phyloP scores from a whole-genome alignment of 2,797 vertebrate genomes.

The Cyclura pinguis region DNA sequence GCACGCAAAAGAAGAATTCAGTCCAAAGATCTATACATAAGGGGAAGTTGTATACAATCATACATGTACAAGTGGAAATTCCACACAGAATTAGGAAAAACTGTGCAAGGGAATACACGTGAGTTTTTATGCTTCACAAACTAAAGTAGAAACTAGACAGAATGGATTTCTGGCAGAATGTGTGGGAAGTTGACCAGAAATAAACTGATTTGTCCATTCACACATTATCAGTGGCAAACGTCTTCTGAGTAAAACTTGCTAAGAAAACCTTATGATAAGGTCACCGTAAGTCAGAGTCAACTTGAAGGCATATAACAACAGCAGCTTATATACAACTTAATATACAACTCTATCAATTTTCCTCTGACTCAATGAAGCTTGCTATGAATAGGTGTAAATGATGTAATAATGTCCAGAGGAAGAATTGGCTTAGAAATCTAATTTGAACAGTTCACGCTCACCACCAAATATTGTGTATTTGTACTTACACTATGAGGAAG shows the following conservation, averaged over 20 bases:
- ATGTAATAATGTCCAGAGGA: constrained; percentile 16
- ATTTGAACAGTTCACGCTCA: constrained; percentile 13
- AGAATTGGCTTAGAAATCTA: constrained; percentile 17
- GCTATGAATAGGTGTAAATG: not conserved
- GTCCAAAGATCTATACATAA: not conserved
- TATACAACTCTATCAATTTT: not conserved
- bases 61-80: not conserved
- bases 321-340: not conserved
- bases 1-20: not conserved
- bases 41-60: not conserved
- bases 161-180: not conserved
- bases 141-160: not conserved
- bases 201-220: not conserved
- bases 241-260: no score
- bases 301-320: no score
- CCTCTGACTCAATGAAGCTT: not conserved
- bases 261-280: no score
- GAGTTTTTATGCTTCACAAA: not conserved
- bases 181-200: not conserved
- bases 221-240: not conserved
- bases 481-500: not conserved
- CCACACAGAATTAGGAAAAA: not conserved
- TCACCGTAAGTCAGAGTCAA: no score
- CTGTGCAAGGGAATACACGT: not conserved
- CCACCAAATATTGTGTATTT: constrained; percentile 16